phyloP scores from a whole-genome alignment of 37 sponge, comb jelly and placozoan species.

The Hormiphora californensis region DNA sequence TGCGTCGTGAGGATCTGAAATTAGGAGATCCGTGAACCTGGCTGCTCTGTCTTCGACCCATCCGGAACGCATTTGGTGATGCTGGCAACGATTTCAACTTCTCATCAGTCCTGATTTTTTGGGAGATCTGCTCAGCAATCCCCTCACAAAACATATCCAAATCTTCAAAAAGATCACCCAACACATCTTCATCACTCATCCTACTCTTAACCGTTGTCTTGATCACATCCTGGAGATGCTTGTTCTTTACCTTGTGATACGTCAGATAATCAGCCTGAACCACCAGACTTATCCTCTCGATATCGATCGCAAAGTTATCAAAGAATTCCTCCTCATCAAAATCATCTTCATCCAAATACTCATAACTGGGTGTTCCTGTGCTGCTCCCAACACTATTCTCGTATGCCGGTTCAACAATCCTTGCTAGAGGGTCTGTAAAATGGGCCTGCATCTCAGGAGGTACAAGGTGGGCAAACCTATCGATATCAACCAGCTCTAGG shows the following conservation, averaged over 20 bases:
- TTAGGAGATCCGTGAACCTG: not conserved
- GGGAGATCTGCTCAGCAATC: not conserved
- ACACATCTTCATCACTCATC: not conserved
- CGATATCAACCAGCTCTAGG: conserved; percentile 4
- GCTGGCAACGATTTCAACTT: too few species aligned
- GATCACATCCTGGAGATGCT: conserved; percentile 41
- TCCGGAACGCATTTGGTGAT: not conserved
- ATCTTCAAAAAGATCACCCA: conserved; percentile 40
- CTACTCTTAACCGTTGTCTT: not conserved
- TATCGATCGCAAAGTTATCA: not conserved
- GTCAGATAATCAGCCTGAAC: not conserved
- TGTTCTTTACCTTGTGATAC: not conserved
- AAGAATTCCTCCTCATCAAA: conserved; percentile 6
- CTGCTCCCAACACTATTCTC: not conserved
- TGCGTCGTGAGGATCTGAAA: not conserved
- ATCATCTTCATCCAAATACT: not conserved
- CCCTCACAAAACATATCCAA: conserved; percentile 3
- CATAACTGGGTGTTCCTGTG: not conserved
- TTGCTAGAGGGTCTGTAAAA: not conserved
- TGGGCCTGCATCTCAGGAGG: too few species aligned
- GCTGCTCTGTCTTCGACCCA: not conserved
- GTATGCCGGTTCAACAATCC: too few species aligned
- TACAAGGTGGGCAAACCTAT: not conserved
- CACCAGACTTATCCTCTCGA: conserved; percentile 44
- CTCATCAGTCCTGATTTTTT: conserved; percentile 1